Conservation (phyloP, 1,140 invertebrate genomes). For the Papilio dardanus region DNA sequence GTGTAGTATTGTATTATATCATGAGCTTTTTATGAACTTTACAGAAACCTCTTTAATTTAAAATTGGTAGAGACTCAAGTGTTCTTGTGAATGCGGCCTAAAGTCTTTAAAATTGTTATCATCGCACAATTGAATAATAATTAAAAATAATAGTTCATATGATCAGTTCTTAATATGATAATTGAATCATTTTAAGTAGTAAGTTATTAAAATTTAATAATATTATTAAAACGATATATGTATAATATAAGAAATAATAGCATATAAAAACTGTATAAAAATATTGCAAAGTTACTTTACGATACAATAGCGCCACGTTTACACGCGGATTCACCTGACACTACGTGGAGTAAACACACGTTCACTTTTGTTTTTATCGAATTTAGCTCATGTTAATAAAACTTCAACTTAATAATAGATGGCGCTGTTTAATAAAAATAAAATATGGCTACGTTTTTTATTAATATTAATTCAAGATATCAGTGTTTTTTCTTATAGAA, state of each 20-base stretch:
- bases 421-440: not conserved
- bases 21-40: not conserved
- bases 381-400: not conserved
- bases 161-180: no score
- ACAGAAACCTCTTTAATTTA: not conserved
- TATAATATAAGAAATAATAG: not conserved
- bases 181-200: no score
- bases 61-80: not conserved
- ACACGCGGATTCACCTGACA: not conserved
- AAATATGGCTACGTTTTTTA: not conserved
- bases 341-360: not conserved
- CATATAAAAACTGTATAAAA: not conserved
- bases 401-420: not conserved
- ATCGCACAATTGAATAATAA: no score
- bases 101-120: no score
- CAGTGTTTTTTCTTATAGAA: no score
- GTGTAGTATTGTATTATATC: not conserved
- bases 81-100: no score
- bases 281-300: not conserved
- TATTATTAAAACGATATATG: no score
- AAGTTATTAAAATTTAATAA: no score
- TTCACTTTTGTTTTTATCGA: not conserved
- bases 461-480: not conserved
- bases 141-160: no score
- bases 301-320: conserved; percentile 3